A percentile compares a stretch with the other conserved stretches of the same genome.
phyloP scores from a whole-genome alignment of 2,797 vertebrate genomes.

The Onychomys leucogaster region DNA sequence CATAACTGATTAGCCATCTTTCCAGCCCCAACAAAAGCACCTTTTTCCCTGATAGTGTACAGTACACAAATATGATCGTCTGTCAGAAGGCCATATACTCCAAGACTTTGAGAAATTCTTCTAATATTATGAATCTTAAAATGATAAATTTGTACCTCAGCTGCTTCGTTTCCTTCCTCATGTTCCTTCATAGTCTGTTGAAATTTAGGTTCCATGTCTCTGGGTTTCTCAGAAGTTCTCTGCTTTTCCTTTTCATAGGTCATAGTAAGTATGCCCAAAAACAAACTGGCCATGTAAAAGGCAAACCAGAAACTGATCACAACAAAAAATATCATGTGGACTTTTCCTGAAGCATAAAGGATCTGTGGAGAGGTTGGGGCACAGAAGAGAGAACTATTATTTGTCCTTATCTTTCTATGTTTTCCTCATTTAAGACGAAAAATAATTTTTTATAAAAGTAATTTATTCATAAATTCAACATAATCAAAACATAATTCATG shows the following conservation, averaged over 20 bases:
- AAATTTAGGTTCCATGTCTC: constrained; percentile 89
- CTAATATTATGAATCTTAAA: background rate
- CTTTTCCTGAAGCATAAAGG: constrained; percentile 92
- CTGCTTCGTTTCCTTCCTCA: constrained; percentile 88
- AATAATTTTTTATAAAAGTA: constrained; percentile 42
- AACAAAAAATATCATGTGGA: constrained; percentile 94
- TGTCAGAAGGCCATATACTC: background rate
- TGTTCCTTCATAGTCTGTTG: constrained; percentile 89
- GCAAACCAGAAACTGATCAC: constrained; percentile 94
- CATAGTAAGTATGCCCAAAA: constrained; percentile 93
- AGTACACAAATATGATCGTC: background rate
- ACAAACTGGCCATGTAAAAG: constrained; percentile 94
- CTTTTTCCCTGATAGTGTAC: background rate
- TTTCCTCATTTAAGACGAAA: constrained; percentile 26
- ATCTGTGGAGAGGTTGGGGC: constrained; percentile 86
- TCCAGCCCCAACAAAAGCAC: background rate
- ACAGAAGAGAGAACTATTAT: background rate
- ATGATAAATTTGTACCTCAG: constrained; percentile 87
- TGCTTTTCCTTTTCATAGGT: constrained; percentile 94
- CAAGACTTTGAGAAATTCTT: background rate
- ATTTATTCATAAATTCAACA: background rate
- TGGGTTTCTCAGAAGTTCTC: constrained; percentile 87
- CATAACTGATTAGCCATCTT: background rate
- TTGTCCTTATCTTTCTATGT: background rate
- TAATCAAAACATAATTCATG: background rate